phyloP scores from a whole-genome alignment of 1,140 invertebrate genomes.

The Daktulosphaira vitifoliae region DNA sequence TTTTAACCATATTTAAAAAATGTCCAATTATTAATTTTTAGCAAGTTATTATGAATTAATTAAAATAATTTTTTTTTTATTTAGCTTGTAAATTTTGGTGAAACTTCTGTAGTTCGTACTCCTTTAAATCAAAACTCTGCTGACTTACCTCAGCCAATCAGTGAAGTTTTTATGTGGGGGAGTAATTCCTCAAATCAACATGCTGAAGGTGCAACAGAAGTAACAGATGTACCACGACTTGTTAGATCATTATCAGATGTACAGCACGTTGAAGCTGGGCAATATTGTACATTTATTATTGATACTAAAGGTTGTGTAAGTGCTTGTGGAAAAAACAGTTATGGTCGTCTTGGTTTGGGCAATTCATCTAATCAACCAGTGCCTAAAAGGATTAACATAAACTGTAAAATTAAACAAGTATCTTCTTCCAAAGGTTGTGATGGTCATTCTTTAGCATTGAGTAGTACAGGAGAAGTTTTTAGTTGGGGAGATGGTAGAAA shows the following conservation, averaged over 20 bases:
- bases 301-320: constrained; percentile 50
- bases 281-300: constrained; percentile 58
- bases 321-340: constrained; percentile 55
- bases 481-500: constrained; percentile 56
- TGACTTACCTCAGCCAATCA: constrained; percentile 23
- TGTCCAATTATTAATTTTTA: no score
- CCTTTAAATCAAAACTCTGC: constrained; percentile 31
- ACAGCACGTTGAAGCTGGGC: constrained; percentile 57
- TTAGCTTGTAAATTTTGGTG: constrained; percentile 30
- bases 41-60: not conserved
- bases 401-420: constrained; percentile 45
- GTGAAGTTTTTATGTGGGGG: constrained; percentile 59
- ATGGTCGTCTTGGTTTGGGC: constrained; percentile 50
- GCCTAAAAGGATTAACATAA: constrained; percentile 48
- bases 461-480: constrained; percentile 51
- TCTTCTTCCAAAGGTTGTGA: constrained; percentile 54
- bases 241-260: constrained; percentile 51
- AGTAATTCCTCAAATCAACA: constrained; percentile 60
- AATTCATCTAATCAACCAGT: constrained; percentile 51
- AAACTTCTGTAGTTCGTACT: constrained; percentile 29
- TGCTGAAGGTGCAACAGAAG: constrained; percentile 53
- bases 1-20: no score
- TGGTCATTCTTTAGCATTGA: constrained; percentile 53
- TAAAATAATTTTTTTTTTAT: not conserved
- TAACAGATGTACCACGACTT: constrained; percentile 52